Percentiles rank a stretch among this genome's conserved stretches.
These are phyloP conservation scores for Chaenodraco wilsoni DNA, from an alignment of 2,797 vertebrate species.

Conservation along the genomic window DNA sequence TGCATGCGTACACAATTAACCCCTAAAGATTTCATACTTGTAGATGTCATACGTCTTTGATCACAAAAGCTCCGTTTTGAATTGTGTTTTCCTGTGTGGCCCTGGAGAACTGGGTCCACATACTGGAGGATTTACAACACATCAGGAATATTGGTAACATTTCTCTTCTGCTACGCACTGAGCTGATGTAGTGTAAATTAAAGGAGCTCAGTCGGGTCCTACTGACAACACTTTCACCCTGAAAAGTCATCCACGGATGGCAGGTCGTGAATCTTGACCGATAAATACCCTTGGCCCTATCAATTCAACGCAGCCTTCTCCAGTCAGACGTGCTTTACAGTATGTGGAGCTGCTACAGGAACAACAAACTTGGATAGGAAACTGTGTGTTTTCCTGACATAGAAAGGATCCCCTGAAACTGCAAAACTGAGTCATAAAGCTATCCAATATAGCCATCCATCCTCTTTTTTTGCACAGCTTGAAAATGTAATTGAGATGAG, in stretches of 20 bases:
- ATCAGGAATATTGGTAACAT: constrained; percentile 56
- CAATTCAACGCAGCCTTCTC: constrained; percentile 60
- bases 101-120: constrained; percentile 15
- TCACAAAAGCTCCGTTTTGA: constrained; percentile 5
- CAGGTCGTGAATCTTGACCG: constrained; percentile 68
- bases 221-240: constrained; percentile 61
- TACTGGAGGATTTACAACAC: constrained; percentile 51
- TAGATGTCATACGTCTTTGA: neutral
- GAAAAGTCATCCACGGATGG: constrained; percentile 66
- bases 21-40: neutral
- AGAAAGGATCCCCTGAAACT: constrained; percentile 39
- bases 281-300: constrained; percentile 64
- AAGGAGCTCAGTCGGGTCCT: constrained; percentile 19
- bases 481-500: constrained; percentile 38
- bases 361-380: constrained; percentile 58
- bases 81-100: neutral
- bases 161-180: constrained; percentile 35
- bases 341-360: constrained; percentile 45
- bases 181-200: constrained; percentile 59
- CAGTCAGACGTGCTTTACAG: constrained; percentile 62
- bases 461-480: constrained; percentile 18
- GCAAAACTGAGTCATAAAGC: constrained; percentile 59
- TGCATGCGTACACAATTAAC: neutral
- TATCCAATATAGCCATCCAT: constrained; percentile 31
- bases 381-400: constrained; percentile 40